Conservation (phyloP, 2,797 vertebrate species). For the Etheostoma perlongum region DNA sequence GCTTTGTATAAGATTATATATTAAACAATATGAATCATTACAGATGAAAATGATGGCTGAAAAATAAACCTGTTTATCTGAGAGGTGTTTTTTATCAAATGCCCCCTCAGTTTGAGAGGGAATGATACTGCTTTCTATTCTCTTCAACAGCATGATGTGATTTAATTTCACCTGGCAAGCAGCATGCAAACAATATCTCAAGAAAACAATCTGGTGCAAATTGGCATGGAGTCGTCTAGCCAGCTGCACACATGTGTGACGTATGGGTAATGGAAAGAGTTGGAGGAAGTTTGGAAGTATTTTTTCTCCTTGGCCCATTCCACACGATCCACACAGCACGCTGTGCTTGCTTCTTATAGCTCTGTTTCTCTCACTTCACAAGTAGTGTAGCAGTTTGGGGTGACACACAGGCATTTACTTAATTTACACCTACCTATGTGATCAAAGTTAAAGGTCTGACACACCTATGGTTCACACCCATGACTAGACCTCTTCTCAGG, state of each 20-base stretch:
- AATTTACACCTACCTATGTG: too few species aligned
- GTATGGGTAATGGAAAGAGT: constrained; percentile 14
- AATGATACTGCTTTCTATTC: constrained; percentile 7
- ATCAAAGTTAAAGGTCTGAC: too few species aligned
- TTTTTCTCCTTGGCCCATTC: too few species aligned
- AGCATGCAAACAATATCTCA: constrained; percentile 26
- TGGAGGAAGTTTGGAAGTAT: too few species aligned
- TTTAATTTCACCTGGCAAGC: constrained; percentile 39
- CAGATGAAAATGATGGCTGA: constrained; percentile 13
- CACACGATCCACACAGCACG: too few species aligned
- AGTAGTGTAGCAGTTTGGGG: too few species aligned
- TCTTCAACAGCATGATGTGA: constrained; percentile 13
- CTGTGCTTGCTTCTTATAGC: too few species aligned
- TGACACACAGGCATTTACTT: too few species aligned
- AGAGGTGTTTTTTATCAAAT: constrained; percentile 31
- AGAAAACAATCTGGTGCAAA: constrained; percentile 52
- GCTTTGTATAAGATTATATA: neutral
- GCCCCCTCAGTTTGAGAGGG: neutral
- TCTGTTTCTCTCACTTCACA: too few species aligned
- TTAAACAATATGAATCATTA: constrained; percentile 15
- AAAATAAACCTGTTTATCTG: constrained; percentile 36
- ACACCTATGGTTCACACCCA: too few species aligned
- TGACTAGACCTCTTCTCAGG: too few species aligned
- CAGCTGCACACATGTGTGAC: constrained; percentile 35
- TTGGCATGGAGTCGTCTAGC: constrained; percentile 6